Evolutionary conservation across 2,888 invertebrate genomes (phyloP).

Genomic region (Sepioteuthis lessoniana): DNA sequence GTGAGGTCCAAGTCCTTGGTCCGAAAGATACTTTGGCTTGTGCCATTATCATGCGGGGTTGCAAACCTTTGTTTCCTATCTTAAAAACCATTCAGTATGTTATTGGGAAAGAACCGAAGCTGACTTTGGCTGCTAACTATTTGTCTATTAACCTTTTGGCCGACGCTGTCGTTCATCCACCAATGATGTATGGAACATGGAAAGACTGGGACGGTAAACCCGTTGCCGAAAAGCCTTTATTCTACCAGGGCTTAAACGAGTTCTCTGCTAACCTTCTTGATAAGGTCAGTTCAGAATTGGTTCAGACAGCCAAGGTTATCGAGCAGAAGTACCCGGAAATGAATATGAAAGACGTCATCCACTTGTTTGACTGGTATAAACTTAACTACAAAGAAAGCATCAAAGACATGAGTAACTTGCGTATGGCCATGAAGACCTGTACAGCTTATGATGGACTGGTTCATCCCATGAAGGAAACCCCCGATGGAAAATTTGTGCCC

Average conservation of each 20-base stretch:
- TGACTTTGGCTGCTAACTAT: conserved; percentile 50
- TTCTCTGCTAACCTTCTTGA: conserved; percentile 52
- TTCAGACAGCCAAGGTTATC: conserved; percentile 52
- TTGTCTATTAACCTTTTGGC: conserved; percentile 53
- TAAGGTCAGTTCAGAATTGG: conserved; percentile 53
- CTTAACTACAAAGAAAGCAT: conserved; percentile 61
- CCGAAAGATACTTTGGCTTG: conserved; percentile 51
- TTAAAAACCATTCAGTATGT: conserved; percentile 46
- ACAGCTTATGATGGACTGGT: conserved; percentile 60
- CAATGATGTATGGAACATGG: conserved; percentile 57
- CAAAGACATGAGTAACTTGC: conserved; percentile 57
- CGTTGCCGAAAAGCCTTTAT: conserved; percentile 54
- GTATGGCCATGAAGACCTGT: conserved; percentile 60
- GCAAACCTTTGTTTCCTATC: conserved; percentile 4
- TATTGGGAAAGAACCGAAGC: conserved; percentile 45
- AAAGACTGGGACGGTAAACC: conserved; percentile 56
- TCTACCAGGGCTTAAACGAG: conserved; percentile 56
- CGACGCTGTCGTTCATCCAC: conserved; percentile 53
- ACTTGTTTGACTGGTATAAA: conserved; percentile 61
- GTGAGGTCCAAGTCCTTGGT: conserved; percentile 55
- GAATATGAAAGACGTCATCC: conserved; percentile 57
- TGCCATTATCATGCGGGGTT: conserved; percentile 43
- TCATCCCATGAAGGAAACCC: conserved; percentile 56
- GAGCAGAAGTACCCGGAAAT: conserved; percentile 54
- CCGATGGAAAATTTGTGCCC: conserved; percentile 53